A percentile compares a stretch with the other conserved stretches of the same genome.
Evolutionary conservation across 2,113 vertebrate species (phyloP).

Genomic region (Scolopax mira): DNA sequence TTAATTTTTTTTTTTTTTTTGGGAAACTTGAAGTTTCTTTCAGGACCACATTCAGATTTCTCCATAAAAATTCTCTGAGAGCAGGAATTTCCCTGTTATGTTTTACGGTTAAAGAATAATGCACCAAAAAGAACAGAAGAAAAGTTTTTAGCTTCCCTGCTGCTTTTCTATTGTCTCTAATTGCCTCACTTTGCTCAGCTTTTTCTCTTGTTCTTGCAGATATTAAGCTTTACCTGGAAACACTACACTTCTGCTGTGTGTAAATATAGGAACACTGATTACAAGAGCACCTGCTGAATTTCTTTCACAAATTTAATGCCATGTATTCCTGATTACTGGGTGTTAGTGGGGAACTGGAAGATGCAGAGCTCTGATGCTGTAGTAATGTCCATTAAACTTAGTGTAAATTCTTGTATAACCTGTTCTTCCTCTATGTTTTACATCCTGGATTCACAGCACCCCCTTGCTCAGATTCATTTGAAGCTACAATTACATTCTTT

Average conservation of each 20-base stretch:
- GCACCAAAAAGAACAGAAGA: not conserved
- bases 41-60: conserved; percentile 21
- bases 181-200: not conserved
- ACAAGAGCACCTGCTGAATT: not conserved
- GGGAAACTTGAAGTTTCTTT: not conserved
- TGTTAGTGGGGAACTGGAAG: not conserved
- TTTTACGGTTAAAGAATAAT: conserved; percentile 40
- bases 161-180: not conserved
- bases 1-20: not conserved
- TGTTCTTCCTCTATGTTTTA: not conserved
- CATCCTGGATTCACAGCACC: not conserved
- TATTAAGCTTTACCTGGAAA: not conserved
- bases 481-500: not conserved
- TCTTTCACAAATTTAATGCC: not conserved
- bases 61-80: conserved; percentile 41
- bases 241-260: not conserved
- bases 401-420: not conserved
- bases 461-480: not conserved
- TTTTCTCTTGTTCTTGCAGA: not conserved
- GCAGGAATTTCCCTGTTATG: conserved; percentile 41
- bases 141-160: not conserved
- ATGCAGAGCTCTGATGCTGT: not conserved
- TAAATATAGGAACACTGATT: not conserved
- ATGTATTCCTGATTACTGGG: not conserved
- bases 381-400: not conserved